Base-by-base conservation (phyloP, 2,797 vertebrate genomes). In the Argyrosomus regius region DNA sequence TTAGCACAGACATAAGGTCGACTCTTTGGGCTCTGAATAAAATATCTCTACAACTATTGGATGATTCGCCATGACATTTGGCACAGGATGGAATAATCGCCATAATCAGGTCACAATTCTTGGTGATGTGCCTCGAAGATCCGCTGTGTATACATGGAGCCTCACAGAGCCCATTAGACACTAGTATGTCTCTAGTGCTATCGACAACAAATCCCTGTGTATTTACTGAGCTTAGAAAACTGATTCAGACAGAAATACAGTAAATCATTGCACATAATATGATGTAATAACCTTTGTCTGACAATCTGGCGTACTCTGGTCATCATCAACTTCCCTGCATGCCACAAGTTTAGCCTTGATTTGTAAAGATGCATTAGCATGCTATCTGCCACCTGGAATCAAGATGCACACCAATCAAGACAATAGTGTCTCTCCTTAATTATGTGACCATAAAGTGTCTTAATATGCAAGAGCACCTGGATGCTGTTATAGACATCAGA, bases 391-490 rank as follows among this genome's bases (percentile, higher is more conserved):
- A 93, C 79, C 90, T 92, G 91, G 90, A 87, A 50, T 87, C 79
- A 89, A 87, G 86, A 85, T 65, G 79, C 64, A 68, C 61, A 73
- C 81, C 80, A 83, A 88, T 91, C 78, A 82, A 80, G 84, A 84
- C 87, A 82, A 87, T 73, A 73, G 83, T 41, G 49, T 69, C 59
- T 46, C 61, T 69, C 65, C 61, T 84, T 87, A 87, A 86, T 91
- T 82, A 88, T 76, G 78, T 75, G 74, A 81, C 79, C 81, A 88
- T 89, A 91, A 90, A 88, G 50, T 6, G 59, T 63, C 70, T 84
- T 90, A 88, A 87, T 90, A 87, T 82, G 81, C 86, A 77, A 43
- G 66, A 86, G 73, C 90, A 91, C 88, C 91, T 93, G 91, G 88
- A 85, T 87, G 81, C 69, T 84, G 85, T 78, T 78, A 81, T 13